These are phyloP conservation scores for Brenthis daphne DNA, from an alignment of 2,888 invertebrate genomes.

Conservation along the genomic window DNA sequence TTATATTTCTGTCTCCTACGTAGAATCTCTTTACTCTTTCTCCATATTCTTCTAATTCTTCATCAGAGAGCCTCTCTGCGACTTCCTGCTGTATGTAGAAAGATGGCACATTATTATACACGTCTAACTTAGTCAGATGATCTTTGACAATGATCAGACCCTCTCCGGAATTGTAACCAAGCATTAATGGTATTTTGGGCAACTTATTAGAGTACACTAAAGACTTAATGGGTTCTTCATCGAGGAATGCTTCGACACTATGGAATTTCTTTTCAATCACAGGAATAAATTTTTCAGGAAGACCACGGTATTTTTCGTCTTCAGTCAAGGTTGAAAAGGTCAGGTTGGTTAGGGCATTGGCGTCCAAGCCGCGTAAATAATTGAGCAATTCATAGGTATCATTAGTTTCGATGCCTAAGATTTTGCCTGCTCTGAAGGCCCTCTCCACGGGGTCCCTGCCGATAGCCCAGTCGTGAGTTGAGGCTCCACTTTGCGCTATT, in stretches of 20 bases:
- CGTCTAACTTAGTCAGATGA: constrained; percentile 47
- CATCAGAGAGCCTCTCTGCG: constrained; percentile 44
- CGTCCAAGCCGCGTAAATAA: constrained; percentile 54
- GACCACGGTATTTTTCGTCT: constrained; percentile 55
- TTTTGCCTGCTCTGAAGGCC: constrained; percentile 56
- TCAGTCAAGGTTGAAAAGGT: constrained; percentile 49
- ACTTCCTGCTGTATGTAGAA: constrained; percentile 56
- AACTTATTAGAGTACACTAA: constrained; percentile 49
- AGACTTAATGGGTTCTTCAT: constrained; percentile 50
- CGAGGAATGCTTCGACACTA: constrained; percentile 53
- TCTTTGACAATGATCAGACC: constrained; percentile 52
- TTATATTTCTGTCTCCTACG: constrained; percentile 48
- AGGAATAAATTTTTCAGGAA: constrained; percentile 59
- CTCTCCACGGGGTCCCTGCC: constrained; percentile 49
- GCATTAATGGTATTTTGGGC: constrained; percentile 55
- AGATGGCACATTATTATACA: constrained; percentile 51
- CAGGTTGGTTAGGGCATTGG: constrained; percentile 49
- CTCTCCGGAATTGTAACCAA: constrained; percentile 62
- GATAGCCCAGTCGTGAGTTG: constrained; percentile 56
- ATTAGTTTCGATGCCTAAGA: constrained; percentile 57
- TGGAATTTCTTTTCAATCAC: constrained; percentile 57
- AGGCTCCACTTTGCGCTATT: constrained; percentile 66
- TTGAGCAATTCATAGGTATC: constrained; percentile 52
- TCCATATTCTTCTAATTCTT: constrained; percentile 51
- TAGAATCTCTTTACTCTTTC: constrained; percentile 55